Evolutionary conservation across 1,140 invertebrate genomes (phyloP), one percentile per base, ranked within the genome.

Genomic region (Zophobas atratus): DNA sequence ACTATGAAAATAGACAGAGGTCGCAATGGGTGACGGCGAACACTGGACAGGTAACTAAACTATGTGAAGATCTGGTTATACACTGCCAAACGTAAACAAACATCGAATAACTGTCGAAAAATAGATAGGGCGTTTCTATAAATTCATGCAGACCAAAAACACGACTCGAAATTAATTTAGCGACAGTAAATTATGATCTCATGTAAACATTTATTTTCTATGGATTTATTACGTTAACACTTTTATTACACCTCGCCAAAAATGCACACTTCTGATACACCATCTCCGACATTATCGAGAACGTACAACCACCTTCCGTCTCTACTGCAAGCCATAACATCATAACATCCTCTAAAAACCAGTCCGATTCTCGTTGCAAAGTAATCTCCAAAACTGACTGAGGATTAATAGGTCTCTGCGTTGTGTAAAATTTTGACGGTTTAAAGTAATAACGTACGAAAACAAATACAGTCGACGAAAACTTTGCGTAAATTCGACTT

Each of bases 21-120:
- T 73, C 71, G 49, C 38, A 73, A 73, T 73, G 55, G 51, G 71
- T 56, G 71, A 73, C 71, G 71, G 71, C 46, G 55, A 73, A 73
- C 71, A 73, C 71, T 73, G 71, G 71, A 73, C 71, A 73, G 71
- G 71, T 73, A 73, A 49, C 71, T 56, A 56, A 73, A 73, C 71
- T 73, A 56, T 56, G 55, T 73, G 32, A 73, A 73, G 55, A 73
- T 73, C 71, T 73, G 71, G 71, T 73, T 73, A 73, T 73, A 73
- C 71, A 73, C 71, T 56, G 49, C 38, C 49, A 55, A 73, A 75
- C 34, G 43, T 75, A 75, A 75, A 75, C 51, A 75, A 75, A 75
- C 72, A 75, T 75, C 38, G 55, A 75, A 75, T 75, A 75, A 75
- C 72, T 75, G 72, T 75, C 72, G 72, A 75, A 75, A 75, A 75